Evolutionary conservation across 2,797 vertebrate species (phyloP), one percentile per base, ranked within the genome.

Genomic region (Siniperca undulata): DNA sequence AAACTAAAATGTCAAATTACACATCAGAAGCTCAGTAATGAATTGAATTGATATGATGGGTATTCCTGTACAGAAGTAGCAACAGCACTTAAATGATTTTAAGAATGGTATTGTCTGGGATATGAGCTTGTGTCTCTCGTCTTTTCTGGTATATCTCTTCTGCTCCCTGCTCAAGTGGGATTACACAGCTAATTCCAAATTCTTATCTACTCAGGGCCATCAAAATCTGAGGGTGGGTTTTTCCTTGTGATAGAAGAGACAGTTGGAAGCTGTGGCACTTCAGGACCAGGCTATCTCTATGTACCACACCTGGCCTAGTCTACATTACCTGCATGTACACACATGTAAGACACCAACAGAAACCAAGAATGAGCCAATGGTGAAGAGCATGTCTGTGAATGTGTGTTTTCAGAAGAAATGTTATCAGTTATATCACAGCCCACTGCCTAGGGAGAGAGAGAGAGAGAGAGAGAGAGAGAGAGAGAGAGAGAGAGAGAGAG

Each of bases 171-270:
- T 85, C 82, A 87, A 76, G 74, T 73, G 36, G 76, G 83, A 89
- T 91, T 90, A 86, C 77, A 74, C 27, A 3, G 48, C 74, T 87
- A 85, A 88, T 81, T 88, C 86, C 74, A 68, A 60, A 83, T 79
- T 73, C 83, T 88, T 92, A 91, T 93, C 89, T 69, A 16, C 67
- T 30, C 70, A 17, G 11, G n/a, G 60, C 79, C 53, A 85, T 83
- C 82, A 22, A 65, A 86, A 71, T n/a, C 30, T 30, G 17, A 62
- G 36, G 50, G 50, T 44, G 42, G 36, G 4, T 60, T 77, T 78
- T 84, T 67, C 19, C 78, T 65, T 61, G 46, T 71, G 65, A 76
- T 52, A 38, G 48, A 64, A 77, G 36, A 83, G 30, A 72, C 53
- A 53, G 82, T 17, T 44, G 56, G 77, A 81, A 14, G 46, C 64